A percentile compares a stretch with the other conserved stretches of the same genome.
phyloP scores from a whole-genome alignment of 2,113 vertebrate genomes.

The Vulpes lagopus region DNA sequence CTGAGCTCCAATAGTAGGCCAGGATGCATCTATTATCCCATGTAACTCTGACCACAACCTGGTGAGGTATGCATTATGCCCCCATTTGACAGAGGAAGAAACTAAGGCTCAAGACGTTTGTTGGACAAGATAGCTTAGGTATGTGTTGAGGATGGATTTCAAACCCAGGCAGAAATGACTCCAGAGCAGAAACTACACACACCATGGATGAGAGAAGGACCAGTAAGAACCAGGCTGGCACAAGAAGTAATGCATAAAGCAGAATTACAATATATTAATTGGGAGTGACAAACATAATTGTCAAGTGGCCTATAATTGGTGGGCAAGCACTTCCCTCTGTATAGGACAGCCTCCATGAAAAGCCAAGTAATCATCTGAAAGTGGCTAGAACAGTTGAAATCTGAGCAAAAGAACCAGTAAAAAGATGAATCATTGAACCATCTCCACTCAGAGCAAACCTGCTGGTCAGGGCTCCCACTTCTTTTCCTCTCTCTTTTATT shows the following conservation, averaged over 20 bases:
- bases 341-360: neutral
- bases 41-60: conserved; percentile 11
- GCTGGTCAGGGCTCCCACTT: neutral
- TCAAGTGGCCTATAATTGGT: conserved; percentile 23
- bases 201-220: neutral
- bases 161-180: conserved; percentile 27
- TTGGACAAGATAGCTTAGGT: conserved; percentile 39
- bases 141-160: conserved; percentile 7
- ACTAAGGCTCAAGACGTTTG: conserved; percentile 35
- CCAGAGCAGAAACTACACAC: conserved; percentile 57
- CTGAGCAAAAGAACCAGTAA: conserved; percentile 19
- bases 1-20: neutral
- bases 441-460: neutral
- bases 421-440: conserved; percentile 7
- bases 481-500: conserved; percentile 36
- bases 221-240: conserved; percentile 29
- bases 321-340: neutral
- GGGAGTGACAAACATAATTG: conserved; percentile 63
- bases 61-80: neutral
- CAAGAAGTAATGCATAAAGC: neutral
- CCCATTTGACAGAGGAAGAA: conserved; percentile 20
- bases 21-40: neutral
- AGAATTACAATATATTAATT: conserved; percentile 57
- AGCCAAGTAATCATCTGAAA: neutral
- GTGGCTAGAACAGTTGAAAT: neutral